These are phyloP conservation scores for Girardia tigrina DNA, from an alignment of 2,888 invertebrate genomes.

Conservation along the genomic window DNA sequence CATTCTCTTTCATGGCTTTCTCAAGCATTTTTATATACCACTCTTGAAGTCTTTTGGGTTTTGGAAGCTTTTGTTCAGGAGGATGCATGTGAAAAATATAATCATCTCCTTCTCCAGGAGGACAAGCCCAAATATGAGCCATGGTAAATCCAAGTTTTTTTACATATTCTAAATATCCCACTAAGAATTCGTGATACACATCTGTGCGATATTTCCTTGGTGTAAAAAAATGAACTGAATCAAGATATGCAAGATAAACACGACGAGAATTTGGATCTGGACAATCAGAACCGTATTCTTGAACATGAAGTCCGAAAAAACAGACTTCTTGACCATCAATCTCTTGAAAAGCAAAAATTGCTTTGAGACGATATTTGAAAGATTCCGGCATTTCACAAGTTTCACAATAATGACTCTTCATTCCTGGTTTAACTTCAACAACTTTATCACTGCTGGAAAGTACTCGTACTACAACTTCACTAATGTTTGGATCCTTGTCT, in stretches of 20 bases:
- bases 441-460: constrained; percentile 92
- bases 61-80: constrained; percentile 94
- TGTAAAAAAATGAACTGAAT: constrained; percentile 97
- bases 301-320: constrained; percentile 99
- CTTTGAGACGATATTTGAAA: constrained; percentile 94
- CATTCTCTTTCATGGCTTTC: constrained; percentile 80
- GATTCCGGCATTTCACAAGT: constrained; percentile 71
- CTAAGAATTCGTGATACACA: constrained; percentile 94
- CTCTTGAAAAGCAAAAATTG: constrained; percentile 96
- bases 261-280: constrained; percentile 69
- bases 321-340: constrained; percentile 95
- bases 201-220: constrained; percentile 88
- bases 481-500: constrained; percentile 82
- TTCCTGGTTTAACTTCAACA: constrained; percentile 96
- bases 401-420: constrained; percentile 70
- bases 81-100: constrained; percentile 99
- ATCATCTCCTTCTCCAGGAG: constrained; percentile 97
- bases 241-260: constrained; percentile 95
- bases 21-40: constrained; percentile 99
- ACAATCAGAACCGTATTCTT: constrained; percentile 95
- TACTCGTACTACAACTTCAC: constrained; percentile 94
- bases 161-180: constrained; percentile 95
- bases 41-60: constrained; percentile 94
- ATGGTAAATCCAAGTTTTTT: constrained; percentile 96
- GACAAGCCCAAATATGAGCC: constrained; percentile 99